Evolutionary conservation across 2,113 vertebrate genomes (phyloP).

Genomic region (Corythaeola cristata): DNA sequence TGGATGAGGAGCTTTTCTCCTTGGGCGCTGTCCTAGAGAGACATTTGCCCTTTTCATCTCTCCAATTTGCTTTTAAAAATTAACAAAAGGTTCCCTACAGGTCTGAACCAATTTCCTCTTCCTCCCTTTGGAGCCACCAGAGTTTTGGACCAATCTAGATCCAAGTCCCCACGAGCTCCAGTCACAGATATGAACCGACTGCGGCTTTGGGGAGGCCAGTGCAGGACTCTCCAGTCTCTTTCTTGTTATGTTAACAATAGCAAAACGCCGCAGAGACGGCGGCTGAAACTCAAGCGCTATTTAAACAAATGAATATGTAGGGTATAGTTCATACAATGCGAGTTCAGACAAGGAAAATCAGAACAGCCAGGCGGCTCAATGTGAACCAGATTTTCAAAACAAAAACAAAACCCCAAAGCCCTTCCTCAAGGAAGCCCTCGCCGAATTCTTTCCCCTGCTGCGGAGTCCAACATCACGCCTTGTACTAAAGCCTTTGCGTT

Average conservation of each 20-base stretch:
- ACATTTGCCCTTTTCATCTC: not conserved
- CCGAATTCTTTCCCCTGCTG: slow-evolving; percentile 42
- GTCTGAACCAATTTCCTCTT: not conserved
- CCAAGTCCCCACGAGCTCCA: not conserved
- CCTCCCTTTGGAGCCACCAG: not conserved
- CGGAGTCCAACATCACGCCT: slow-evolving; percentile 53
- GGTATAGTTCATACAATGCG: slow-evolving; percentile 1
- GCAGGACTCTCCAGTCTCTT: not conserved
- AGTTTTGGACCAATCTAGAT: not conserved
- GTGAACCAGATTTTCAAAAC: slow-evolving; percentile 60
- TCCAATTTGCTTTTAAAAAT: not conserved
- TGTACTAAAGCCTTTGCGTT: slow-evolving; percentile 6
- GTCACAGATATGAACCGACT: not conserved
- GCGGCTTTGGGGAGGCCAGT: not conserved
- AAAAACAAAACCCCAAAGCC: slow-evolving; percentile 62
- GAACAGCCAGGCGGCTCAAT: slow-evolving; percentile 52
- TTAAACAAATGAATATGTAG: slow-evolving; percentile 51
- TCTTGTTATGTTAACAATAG: slow-evolving; percentile 37
- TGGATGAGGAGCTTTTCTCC: not conserved
- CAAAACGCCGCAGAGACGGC: not conserved
- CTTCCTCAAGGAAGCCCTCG: slow-evolving; percentile 60
- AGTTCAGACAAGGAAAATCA: slow-evolving; percentile 61
- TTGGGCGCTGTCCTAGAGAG: not conserved
- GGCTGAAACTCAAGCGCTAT: slow-evolving; percentile 38
- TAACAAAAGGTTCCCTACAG: not conserved